Conservation (phyloP, 53 echinoderm and acorn worm genomes). For the Luidia sarsii region DNA sequence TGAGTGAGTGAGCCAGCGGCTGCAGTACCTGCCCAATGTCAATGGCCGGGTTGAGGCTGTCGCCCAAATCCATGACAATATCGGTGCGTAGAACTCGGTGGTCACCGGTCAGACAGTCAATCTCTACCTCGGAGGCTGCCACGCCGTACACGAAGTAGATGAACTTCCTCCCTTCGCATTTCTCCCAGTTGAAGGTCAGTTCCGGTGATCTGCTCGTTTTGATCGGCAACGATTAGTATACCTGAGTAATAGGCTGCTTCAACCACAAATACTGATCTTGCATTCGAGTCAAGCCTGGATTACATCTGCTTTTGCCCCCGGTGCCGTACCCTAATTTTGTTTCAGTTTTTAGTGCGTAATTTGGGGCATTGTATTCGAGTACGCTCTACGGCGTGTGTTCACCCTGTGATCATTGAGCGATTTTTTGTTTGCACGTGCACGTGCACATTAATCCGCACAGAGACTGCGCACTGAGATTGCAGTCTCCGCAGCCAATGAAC, state of each 20-base stretch:
- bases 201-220: conserved; percentile 51
- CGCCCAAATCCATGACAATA: conserved; percentile 91
- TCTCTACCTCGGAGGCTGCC: conserved; percentile 73
- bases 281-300: neutral
- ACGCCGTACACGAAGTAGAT: conserved; percentile 67
- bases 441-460: too few relatives aligned
- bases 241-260: neutral
- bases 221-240: neutral
- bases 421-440: too few relatives aligned
- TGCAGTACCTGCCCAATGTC: conserved; percentile 84
- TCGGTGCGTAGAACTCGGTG: conserved; percentile 74
- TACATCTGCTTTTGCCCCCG: neutral
- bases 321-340: neutral
- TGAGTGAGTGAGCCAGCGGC: neutral
- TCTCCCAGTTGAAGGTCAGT: conserved; percentile 47
- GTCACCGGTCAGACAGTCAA: conserved; percentile 88
- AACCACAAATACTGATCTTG: neutral
- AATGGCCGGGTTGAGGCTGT: conserved; percentile 90
- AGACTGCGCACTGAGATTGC: too few relatives aligned
- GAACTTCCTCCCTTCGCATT: conserved; percentile 42
- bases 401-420: too few relatives aligned
- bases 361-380: neutral
- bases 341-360: neutral
- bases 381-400: neutral
- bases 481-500: too few relatives aligned